Conservation (phyloP, 1,140 invertebrate species). For the Halictus rubicundus region DNA sequence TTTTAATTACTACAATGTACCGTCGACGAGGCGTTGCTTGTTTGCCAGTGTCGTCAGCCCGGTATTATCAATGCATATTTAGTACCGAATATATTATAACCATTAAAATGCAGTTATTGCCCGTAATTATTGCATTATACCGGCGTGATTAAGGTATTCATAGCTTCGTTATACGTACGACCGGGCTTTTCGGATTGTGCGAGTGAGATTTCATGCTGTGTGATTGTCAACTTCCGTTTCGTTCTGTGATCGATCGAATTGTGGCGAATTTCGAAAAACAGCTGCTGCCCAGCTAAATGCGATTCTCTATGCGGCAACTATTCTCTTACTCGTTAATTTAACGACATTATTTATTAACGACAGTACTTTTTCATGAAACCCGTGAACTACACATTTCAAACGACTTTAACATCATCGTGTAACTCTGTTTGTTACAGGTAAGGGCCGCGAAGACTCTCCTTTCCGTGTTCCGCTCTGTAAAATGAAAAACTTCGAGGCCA, state of each 20-base stretch:
- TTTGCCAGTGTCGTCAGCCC: background rate
- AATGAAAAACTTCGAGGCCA: background rate
- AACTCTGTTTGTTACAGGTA: background rate
- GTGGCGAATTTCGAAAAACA: background rate
- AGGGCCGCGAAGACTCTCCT: background rate
- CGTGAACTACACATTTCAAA: no score
- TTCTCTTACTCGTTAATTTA: no score
- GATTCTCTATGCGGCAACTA: no score
- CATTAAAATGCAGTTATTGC: slow-evolving; percentile 20
- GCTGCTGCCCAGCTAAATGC: no score
- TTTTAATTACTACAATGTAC: slow-evolving; percentile 32
- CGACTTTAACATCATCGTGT: background rate
- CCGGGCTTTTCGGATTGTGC: no score
- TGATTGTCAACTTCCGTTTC: background rate
- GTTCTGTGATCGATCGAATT: background rate
- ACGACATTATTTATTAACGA: no score
- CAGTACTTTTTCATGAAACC: no score
- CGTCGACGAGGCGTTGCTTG: slow-evolving; percentile 8
- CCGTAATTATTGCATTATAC: slow-evolving; percentile 20
- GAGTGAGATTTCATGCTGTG: no score
- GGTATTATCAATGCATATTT: slow-evolving; percentile 33
- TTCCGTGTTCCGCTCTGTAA: background rate
- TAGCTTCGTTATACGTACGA: background rate
- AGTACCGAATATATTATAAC: slow-evolving; percentile 2
- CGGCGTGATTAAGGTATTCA: slow-evolving; percentile 3